Evolutionary conservation across 2,113 vertebrate species (phyloP), one percentile per base, ranked within the genome.

Genomic region (Pseudorectes ferrugineus): DNA sequence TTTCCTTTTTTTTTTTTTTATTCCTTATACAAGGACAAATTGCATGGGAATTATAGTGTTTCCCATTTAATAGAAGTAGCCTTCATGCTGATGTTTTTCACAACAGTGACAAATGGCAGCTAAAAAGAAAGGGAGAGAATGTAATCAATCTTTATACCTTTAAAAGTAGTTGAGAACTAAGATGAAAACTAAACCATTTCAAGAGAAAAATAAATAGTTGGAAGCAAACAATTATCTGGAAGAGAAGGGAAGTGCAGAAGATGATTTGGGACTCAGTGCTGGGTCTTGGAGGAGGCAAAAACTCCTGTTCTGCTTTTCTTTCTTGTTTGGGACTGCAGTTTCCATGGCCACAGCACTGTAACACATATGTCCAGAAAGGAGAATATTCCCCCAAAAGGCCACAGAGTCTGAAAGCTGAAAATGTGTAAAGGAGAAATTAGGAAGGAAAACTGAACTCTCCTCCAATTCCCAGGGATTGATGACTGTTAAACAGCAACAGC

Each of bases 41-140:
- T 95, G 76, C 95, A 82, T 88, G 81, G 89, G 71, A 96, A 93
- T 95, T 94, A 74, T 83, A 86, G 90, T 78, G 85, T 89, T 92
- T 96, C 92, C 91, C 70, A 61, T 94, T 96, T 97, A 96, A 96
- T 96, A 96, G 97, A 48, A 93, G 88, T 85, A 95, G 88, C 94
- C 95, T 97, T 98, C 94, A 89, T 96, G 96, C 96, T 94, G 75
- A 76, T 97, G 78, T 93, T 97, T 97, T 87, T 94, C 91, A 72
- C 84, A 97, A 70, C 89, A 95, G 84, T 97, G 97, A 98, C 95
- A 97, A 98, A 98, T 98, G 88, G 88, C 95, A 85, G 65, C 93
- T 92, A 94, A 95, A 94, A 96, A 93, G 88, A 91, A 97, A 95
- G 80, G 38, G 25, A 84, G 93, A 94, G 94, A 86, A 78, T 57